These are phyloP conservation scores for Trichacis sp. DNA, from an alignment of 2,888 invertebrate species.

Conservation along the genomic window DNA sequence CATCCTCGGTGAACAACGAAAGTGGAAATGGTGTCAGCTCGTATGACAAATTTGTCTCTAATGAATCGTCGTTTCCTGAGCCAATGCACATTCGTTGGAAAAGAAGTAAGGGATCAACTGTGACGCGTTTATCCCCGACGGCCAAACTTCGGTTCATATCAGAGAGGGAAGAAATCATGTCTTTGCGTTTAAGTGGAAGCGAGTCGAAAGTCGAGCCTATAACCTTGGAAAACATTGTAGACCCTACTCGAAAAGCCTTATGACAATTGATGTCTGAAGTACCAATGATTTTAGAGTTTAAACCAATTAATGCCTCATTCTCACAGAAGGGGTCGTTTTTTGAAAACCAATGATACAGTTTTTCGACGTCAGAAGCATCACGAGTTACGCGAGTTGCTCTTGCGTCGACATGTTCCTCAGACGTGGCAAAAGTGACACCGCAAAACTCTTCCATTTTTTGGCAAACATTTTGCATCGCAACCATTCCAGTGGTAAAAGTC, in stretches of 20 bases:
- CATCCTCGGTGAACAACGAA: constrained; percentile 4
- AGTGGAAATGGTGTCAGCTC: neutral
- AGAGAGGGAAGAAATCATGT: neutral
- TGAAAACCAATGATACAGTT: neutral
- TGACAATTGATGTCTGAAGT: neutral
- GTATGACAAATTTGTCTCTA: too few relatives aligned
- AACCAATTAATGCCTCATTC: neutral
- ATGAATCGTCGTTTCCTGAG: constrained; percentile 7
- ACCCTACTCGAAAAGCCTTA: neutral
- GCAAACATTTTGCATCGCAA: neutral
- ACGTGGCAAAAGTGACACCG: neutral
- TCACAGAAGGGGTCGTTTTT: neutral
- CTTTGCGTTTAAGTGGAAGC: neutral
- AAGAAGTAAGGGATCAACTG: constrained; percentile 24
- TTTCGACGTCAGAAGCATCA: neutral
- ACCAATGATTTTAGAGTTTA: neutral
- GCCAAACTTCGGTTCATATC: neutral
- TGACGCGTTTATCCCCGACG: constrained; percentile 1
- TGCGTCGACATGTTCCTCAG: neutral
- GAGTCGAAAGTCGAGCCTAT: neutral
- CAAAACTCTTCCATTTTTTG: neutral
- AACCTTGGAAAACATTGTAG: too few relatives aligned
- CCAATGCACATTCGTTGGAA: constrained; percentile 37
- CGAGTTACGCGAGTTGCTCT: neutral
- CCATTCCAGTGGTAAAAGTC: neutral